Evolutionary conservation across 2,888 invertebrate genomes (phyloP), one percentile per base, ranked within the genome.

Genomic region (Pterostichus niger): DNA sequence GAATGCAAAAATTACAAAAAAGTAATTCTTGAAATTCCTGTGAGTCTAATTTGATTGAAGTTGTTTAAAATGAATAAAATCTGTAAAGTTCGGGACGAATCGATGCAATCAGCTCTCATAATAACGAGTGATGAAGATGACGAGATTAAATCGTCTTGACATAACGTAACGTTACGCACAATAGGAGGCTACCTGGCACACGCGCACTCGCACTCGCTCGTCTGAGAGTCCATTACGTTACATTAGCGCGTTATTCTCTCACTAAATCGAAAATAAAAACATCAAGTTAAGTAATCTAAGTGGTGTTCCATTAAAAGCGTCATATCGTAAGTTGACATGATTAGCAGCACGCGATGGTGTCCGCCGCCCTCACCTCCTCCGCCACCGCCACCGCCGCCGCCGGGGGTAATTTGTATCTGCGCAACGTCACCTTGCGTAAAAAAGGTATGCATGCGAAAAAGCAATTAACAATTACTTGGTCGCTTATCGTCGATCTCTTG

Each of bases 401-500:
- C 64, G 77, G 76, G 61, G 83, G 77, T 83, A 83, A 83, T 83
- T 83, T 83, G 83, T 83, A 83, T 83, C 83, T 83, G 83, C 83
- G 83, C 83, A 83, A 83, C 83, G 83, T 76, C 83, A 77, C 83
- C 83, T 83, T 83, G 83, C 83, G 83, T 83, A 83, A 83, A 83
- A 83, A 83, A 64, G 83, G 85, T 85, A 85, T 87, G 89, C 89
- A 90, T 90, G 90, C 90, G 87, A 90, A 90, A 90, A 89, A 87
- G 90, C 89, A 90, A 90, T 90, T 90, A 90, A 90, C 90, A 90
- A 90, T 90, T 90, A 90, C 89, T 87, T 84, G 77, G 35, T 40
- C 86, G 86, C 85, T 89, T 90, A 90, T 90, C 90, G 89, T 87
- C 88, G 89, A 90, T 90, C 90, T 89, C 89, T 89, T 90, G 88